Percentiles rank a stretch among this genome's conserved stretches.
Conservation (phyloP, 1,140 invertebrate genomes). For the Drosophila trapezifrons region DNA sequence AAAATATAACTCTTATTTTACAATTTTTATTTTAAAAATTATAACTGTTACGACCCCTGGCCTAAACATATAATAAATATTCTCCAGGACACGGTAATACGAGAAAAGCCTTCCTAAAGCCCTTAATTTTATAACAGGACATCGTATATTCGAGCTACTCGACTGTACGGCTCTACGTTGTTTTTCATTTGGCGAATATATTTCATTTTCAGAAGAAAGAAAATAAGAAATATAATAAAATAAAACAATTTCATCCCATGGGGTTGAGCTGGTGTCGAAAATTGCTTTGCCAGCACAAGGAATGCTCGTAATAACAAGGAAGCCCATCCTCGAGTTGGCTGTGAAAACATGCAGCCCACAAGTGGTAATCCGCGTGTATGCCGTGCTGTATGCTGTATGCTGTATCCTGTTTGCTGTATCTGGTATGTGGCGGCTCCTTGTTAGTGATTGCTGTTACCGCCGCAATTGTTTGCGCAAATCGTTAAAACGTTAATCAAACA, state of each 20-base stretch:
- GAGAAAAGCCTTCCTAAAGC: slow-evolving; percentile 2
- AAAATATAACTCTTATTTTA: too few species aligned
- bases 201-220: slow-evolving; percentile 23
- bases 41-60: too few species aligned
- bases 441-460: slow-evolving; percentile 59
- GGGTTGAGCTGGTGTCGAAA: slow-evolving; percentile 31
- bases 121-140: slow-evolving; percentile 16
- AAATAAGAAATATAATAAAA: slow-evolving; percentile 26
- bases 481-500: slow-evolving; percentile 81
- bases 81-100: background rate
- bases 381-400: background rate
- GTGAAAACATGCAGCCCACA: slow-evolving; percentile 40
- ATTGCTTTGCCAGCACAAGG: slow-evolving; percentile 34
- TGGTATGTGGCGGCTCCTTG: slow-evolving; percentile 35
- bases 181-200: slow-evolving; percentile 42
- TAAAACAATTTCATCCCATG: slow-evolving; percentile 29
- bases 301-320: slow-evolving; percentile 25
- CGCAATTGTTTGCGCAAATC: slow-evolving; percentile 78
- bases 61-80: slow-evolving; percentile 2
- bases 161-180: background rate
- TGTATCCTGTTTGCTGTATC: too few species aligned
- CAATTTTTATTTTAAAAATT: too few species aligned
- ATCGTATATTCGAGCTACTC: background rate
- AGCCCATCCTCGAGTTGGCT: slow-evolving; percentile 29
- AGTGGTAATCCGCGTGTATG: slow-evolving; percentile 45